phyloP scores from a whole-genome alignment of 2,797 vertebrate genomes.

The Karalla daura region DNA sequence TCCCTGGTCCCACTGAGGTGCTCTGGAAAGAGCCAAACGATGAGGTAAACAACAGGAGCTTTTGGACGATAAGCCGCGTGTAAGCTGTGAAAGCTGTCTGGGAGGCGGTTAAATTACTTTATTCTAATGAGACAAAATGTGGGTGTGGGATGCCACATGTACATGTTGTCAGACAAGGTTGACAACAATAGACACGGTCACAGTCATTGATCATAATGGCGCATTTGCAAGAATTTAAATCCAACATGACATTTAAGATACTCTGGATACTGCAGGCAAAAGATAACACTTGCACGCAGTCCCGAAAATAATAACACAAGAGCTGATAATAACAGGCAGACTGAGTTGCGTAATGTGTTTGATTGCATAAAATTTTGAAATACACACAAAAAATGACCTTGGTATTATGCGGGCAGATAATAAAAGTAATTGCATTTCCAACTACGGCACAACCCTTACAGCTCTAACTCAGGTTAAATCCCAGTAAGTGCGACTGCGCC shows the following conservation, averaged over 20 bases:
- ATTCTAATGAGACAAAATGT: conserved; percentile 49
- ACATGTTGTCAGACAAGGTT: conserved; percentile 20
- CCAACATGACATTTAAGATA: background rate
- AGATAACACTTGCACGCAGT: background rate
- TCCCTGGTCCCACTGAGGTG: conserved; percentile 18
- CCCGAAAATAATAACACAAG: background rate
- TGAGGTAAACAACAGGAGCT: conserved; percentile 53
- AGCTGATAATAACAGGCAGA: background rate
- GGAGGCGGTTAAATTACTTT: conserved; percentile 42
- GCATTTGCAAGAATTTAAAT: conserved; percentile 1
- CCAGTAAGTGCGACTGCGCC: background rate
- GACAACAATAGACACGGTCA: background rate
- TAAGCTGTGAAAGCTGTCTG: conserved; percentile 46
- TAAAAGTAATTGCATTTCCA: background rate
- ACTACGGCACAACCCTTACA: conserved; percentile 4
- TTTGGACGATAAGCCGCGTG: conserved; percentile 48
- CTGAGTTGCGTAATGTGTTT: background rate
- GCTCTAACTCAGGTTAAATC: conserved; percentile 2
- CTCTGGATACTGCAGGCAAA: background rate
- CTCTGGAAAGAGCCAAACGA: conserved; percentile 32
- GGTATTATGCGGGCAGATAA: conserved; percentile 1
- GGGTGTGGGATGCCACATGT: conserved; percentile 6
- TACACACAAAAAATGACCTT: conserved; percentile 1
- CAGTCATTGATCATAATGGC: background rate
- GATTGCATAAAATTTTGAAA: background rate